Evolutionary conservation across 2,888 invertebrate genomes (phyloP).

Genomic region (Polydrusus tereticollis): DNA sequence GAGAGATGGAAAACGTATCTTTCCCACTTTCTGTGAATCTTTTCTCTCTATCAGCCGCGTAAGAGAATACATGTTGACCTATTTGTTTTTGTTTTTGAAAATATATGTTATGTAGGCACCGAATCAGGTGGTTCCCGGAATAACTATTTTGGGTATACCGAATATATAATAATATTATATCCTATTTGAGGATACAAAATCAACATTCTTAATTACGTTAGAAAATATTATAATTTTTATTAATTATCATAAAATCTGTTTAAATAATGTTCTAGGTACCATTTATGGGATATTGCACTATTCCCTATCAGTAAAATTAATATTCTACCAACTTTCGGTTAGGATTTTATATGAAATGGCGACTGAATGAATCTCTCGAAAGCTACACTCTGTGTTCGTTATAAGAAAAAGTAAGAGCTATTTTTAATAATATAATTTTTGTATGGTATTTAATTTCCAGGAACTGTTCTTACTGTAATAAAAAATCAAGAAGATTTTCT

Average conservation of each 20-base stretch:
- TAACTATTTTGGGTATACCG: too few relatives aligned
- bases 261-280: not conserved
- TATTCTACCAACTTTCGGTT: not conserved
- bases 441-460: not conserved
- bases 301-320: not conserved
- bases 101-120: not conserved
- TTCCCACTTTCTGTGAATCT: constrained; percentile 8
- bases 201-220: too few relatives aligned
- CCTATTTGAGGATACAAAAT: too few relatives aligned
- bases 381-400: constrained; percentile 1
- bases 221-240: too few relatives aligned
- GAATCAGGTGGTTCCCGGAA: too few relatives aligned
- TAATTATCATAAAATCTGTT: not conserved
- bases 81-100: not conserved
- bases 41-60: constrained; percentile 4
- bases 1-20: constrained; percentile 25
- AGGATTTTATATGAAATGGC: not conserved
- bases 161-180: too few relatives aligned
- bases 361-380: not conserved
- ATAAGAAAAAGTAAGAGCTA: not conserved
- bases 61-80: constrained; percentile 6
- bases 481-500: too few relatives aligned
- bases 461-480: too few relatives aligned
- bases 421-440: constrained; percentile 5
- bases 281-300: not conserved